phyloP scores from a whole-genome alignment of 1,140 invertebrate genomes.

The Antheraea pernyi region DNA sequence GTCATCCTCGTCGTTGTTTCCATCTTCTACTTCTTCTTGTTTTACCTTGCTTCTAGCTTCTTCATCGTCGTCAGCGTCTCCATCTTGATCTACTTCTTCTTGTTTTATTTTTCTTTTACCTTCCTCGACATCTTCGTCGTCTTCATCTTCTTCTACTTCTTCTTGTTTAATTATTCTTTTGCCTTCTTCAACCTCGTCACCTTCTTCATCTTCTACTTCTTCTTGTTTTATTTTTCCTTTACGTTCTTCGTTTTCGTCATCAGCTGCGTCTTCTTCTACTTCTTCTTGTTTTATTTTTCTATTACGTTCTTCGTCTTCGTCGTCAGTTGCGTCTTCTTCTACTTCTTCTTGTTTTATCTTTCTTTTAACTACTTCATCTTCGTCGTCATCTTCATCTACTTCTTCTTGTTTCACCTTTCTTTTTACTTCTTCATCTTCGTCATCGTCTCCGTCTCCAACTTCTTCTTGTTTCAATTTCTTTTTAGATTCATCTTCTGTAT shows the following conservation, averaged over 20 bases:
- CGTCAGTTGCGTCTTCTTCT: constrained; percentile 22
- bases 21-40: constrained; percentile 18
- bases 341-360: constrained; percentile 22
- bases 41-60: constrained; percentile 10
- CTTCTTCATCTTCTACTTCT: constrained; percentile 23
- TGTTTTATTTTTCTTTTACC: constrained; percentile 18
- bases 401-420: constrained; percentile 17
- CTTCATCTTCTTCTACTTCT: constrained; percentile 13
- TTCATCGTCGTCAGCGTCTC: constrained; percentile 15
- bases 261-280: constrained; percentile 19
- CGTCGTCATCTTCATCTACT: constrained; percentile 12
- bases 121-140: constrained; percentile 21
- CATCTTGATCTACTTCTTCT: constrained; percentile 14
- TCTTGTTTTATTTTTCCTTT: constrained; percentile 18
- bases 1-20: constrained; percentile 21
- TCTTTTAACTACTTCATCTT: constrained; percentile 19
- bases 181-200: constrained; percentile 10
- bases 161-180: constrained; percentile 21
- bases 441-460: constrained; percentile 6
- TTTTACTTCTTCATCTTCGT: constrained; percentile 19
- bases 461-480: constrained; percentile 21
- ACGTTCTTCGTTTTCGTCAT: constrained; percentile 20
- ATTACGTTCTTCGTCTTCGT: constrained; percentile 18
- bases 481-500: constrained; percentile 17
- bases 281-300: constrained; percentile 22